Conservation (phyloP, 2,888 invertebrate genomes). For the Drosophila nr. medialis region DNA sequence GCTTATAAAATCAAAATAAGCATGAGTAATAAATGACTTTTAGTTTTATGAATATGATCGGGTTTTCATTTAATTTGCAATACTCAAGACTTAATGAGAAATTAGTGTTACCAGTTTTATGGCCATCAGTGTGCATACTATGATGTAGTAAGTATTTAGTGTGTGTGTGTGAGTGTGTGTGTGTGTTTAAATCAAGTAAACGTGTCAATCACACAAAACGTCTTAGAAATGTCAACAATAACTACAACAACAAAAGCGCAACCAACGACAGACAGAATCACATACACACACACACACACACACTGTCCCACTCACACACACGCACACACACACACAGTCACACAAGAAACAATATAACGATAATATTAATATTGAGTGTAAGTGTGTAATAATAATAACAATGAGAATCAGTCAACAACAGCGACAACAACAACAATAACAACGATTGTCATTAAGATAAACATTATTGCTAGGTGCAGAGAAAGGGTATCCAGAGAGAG, state of each 20-base stretch:
- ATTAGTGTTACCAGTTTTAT: neutral
- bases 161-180: constrained; percentile 5
- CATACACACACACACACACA: neutral
- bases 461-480: neutral
- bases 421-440: constrained; percentile 12
- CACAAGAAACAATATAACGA: constrained; percentile 39
- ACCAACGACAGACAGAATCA: constrained; percentile 9
- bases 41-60: neutral
- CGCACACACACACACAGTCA: neutral
- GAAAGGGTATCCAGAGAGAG: neutral
- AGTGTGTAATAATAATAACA: constrained; percentile 29
- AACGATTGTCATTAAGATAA: constrained; percentile 31
- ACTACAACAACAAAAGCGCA: constrained; percentile 42
- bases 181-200: constrained; percentile 57
- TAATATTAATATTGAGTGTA: constrained; percentile 28
- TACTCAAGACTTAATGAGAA: neutral
- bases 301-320: neutral
- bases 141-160: constrained; percentile 5
- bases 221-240: constrained; percentile 56
- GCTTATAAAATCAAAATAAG: neutral
- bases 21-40: neutral
- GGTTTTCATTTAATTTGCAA: neutral
- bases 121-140: neutral
- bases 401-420: constrained; percentile 18
- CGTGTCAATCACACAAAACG: constrained; percentile 59